A percentile compares a stretch with the other conserved stretches of the same genome.
Evolutionary conservation across 2,113 vertebrate genomes (phyloP).

Genomic region (Takifugu flavidus): DNA sequence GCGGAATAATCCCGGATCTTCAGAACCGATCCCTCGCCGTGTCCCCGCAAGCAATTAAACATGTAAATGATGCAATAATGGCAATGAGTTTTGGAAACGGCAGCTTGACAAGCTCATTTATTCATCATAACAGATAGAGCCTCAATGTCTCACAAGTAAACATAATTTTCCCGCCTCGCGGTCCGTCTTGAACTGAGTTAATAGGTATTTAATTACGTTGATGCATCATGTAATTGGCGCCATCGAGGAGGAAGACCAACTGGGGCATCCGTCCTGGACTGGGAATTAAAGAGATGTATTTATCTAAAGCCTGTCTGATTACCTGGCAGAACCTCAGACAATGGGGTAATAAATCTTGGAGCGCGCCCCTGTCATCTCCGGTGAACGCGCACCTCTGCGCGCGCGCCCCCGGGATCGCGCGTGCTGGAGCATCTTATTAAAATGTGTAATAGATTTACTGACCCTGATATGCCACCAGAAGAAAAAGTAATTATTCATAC

Average conservation of each 20-base stretch:
- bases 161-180: constrained; percentile 56
- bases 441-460: constrained; percentile 80
- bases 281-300: constrained; percentile 74
- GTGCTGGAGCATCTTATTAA: constrained; percentile 70
- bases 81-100: constrained; percentile 14
- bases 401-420: constrained; percentile 20
- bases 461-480: constrained; percentile 78
- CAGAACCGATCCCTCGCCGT: constrained; percentile 12
- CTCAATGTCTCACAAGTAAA: constrained; percentile 50
- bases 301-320: constrained; percentile 75
- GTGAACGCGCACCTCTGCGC: constrained; percentile 40
- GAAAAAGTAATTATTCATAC: constrained; percentile 79
- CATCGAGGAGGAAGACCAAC: constrained; percentile 60
- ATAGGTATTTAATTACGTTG: constrained; percentile 77
- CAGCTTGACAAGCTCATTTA: constrained; percentile 36
- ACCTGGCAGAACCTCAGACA: constrained; percentile 73
- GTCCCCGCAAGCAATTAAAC: constrained; percentile 22
- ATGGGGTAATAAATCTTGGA: constrained; percentile 72
- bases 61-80: constrained; percentile 32
- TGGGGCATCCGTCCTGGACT: constrained; percentile 61
- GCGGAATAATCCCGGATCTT: constrained; percentile 8
- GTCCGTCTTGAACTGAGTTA: constrained; percentile 63
- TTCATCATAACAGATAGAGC: constrained; percentile 33
- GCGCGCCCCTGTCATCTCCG: constrained; percentile 62
- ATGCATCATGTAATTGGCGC: constrained; percentile 74